Conservation (phyloP, 2,888 invertebrate species). For the Magallana nippona region DNA sequence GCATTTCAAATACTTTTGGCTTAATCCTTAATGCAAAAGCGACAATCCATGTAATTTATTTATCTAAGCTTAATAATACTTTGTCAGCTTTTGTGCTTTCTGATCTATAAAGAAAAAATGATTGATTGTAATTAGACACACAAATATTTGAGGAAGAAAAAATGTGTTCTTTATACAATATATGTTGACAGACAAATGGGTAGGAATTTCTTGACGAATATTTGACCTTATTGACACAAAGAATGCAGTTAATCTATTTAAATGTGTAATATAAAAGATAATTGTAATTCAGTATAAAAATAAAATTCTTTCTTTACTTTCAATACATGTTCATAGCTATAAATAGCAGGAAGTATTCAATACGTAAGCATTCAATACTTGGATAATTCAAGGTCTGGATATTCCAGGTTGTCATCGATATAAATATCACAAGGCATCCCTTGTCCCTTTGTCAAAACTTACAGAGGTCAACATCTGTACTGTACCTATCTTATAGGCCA, state of each 20-base stretch:
- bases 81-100: constrained; percentile 6
- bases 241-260: constrained; percentile 30
- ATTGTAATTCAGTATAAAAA: constrained; percentile 15
- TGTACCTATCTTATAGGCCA: too few species aligned
- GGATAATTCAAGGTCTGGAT: not conserved
- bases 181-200: not conserved
- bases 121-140: constrained; percentile 7
- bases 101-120: not conserved
- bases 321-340: not conserved
- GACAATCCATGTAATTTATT: not conserved
- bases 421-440: too few species aligned
- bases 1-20: too few species aligned
- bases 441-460: too few species aligned
- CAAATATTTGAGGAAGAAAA: not conserved
- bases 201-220: not conserved
- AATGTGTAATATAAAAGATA: constrained; percentile 29
- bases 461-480: too few species aligned
- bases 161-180: not conserved
- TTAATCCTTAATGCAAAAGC: too few species aligned
- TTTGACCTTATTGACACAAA: constrained; percentile 11
- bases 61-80: not conserved
- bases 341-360: not conserved
- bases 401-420: too few species aligned
- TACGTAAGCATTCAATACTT: too few species aligned
- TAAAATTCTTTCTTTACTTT: constrained; percentile 14